Evolutionary conservation across 2,888 invertebrate species (phyloP), one percentile per base, ranked within the genome.

Genomic region (Drosophila mimetica): DNA sequence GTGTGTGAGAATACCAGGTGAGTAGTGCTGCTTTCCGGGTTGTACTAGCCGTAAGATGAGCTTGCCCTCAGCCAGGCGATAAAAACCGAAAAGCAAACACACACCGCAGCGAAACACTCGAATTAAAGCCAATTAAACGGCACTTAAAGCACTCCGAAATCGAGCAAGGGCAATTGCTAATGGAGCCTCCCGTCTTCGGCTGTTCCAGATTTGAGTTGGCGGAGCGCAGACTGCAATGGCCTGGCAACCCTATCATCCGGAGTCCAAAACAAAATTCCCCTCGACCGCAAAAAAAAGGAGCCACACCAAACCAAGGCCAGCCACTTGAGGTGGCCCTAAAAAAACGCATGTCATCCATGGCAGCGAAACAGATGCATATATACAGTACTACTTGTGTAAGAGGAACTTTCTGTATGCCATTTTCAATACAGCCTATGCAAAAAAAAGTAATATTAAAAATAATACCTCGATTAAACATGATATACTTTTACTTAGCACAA

Each of bases 241-340:
- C 32, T 48, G 52, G 18, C 46, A 70, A 61, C 61, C 48, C 71
- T 71, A 42, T 14, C 51, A 42, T 14, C 51, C 46, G 30, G 46
- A 65, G 46, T 36, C 60, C 71, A 59, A 65, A 16, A 36, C 20
- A 51, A 55, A 69, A 67, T 55, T 70, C 70, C 74, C 76, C 60
- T 44, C 25, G 63, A 36, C 42, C 55, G 59, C 50, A 54, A n/a
- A 53, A 44, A 47, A 50, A 59, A 54, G 47, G 65, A 53, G 54
- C 37, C 44, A 37, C 46, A 44, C 34, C 71, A 41, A 32, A 36
- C 63, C 87, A 87, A 87, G 87, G 87, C 87, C 84, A 81, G 30
- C 82, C 18, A 78, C 78, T 84, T 54, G 39, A 71, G 44, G 63
- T 71, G 86, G 76, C 82, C 85, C 78, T 74, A 84, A 82, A 80